A percentile compares a stretch with the other conserved stretches of the same genome.
Conservation (phyloP, 2,113 vertebrate genomes). For the Cyprinus carpio region DNA sequence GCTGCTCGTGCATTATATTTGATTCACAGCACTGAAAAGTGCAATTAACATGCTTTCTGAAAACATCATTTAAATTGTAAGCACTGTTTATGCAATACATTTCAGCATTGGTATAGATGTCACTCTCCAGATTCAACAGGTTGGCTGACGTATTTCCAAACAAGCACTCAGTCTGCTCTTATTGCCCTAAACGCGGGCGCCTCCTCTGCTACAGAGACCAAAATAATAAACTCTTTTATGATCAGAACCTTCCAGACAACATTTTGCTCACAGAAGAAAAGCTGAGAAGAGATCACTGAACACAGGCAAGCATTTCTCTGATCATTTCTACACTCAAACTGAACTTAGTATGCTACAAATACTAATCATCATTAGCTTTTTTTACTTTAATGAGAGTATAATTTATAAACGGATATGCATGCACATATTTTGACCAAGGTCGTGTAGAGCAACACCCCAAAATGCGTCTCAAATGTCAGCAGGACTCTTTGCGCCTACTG, state of each 20-base stretch:
- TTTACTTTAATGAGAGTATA: neutral
- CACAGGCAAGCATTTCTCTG: neutral
- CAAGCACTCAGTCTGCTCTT: neutral
- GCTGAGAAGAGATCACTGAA: neutral
- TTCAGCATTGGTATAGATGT: neutral
- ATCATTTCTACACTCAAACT: neutral
- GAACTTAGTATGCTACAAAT: neutral
- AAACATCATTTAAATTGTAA: neutral
- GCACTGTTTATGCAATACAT: constrained; percentile 2
- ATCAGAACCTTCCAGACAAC: neutral
- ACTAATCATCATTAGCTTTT: neutral
- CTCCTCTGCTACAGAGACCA: neutral
- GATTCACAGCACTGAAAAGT: constrained; percentile 21
- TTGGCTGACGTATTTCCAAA: constrained; percentile 18
- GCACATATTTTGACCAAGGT: neutral
- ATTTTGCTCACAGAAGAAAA: neutral
- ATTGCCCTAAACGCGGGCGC: neutral
- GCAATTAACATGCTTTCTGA: constrained; percentile 21
- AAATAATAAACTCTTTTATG: neutral
- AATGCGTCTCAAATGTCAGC: constrained; percentile 65
- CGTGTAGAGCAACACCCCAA: neutral
- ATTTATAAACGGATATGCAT: neutral
- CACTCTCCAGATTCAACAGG: neutral
- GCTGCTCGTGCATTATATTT: neutral
- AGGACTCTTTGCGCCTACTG: constrained; percentile 42